A percentile compares a stretch with the other conserved stretches of the same genome.
These are phyloP conservation scores for Rhyacophila evoluta DNA, from an alignment of 2,888 invertebrate species.

Conservation along the genomic window DNA sequence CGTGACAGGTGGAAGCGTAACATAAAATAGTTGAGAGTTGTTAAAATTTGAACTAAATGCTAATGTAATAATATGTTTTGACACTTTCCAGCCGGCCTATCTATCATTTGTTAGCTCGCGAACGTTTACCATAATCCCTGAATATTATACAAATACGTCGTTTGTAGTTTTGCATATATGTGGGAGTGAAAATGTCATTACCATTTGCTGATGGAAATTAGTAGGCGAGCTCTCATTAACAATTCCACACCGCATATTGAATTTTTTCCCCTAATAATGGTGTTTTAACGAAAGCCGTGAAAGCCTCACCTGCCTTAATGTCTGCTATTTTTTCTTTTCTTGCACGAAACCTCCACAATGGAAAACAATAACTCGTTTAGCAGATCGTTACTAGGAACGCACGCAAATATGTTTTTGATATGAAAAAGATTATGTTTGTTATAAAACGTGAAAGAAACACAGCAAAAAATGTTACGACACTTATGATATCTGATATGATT, in stretches of 20 bases:
- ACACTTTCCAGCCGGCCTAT: background rate
- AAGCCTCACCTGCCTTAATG: conserved; percentile 19
- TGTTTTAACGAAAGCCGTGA: conserved; percentile 27
- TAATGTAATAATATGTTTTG: background rate
- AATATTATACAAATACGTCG: background rate
- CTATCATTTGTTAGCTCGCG: background rate
- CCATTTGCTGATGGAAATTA: background rate
- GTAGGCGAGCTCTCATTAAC: conserved; percentile 32
- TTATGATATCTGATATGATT: too few relatives aligned
- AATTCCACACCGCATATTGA: conserved; percentile 33
- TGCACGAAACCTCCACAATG: background rate
- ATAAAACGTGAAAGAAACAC: too few relatives aligned
- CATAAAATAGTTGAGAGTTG: too few relatives aligned
- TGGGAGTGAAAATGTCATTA: background rate
- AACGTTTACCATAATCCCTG: background rate
- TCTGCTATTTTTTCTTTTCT: background rate
- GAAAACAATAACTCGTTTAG: background rate
- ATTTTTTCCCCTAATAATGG: conserved; percentile 29
- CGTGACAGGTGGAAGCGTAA: too few relatives aligned
- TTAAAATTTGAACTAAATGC: background rate
- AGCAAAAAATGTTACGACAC: too few relatives aligned
- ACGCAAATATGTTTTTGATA: background rate
- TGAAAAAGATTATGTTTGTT: too few relatives aligned
- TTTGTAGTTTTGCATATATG: background rate
- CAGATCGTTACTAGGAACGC: background rate